Percentiles rank a stretch among this genome's conserved stretches.
Conservation (phyloP, 2,113 vertebrate genomes). For the Leucoraja erinaceus region DNA sequence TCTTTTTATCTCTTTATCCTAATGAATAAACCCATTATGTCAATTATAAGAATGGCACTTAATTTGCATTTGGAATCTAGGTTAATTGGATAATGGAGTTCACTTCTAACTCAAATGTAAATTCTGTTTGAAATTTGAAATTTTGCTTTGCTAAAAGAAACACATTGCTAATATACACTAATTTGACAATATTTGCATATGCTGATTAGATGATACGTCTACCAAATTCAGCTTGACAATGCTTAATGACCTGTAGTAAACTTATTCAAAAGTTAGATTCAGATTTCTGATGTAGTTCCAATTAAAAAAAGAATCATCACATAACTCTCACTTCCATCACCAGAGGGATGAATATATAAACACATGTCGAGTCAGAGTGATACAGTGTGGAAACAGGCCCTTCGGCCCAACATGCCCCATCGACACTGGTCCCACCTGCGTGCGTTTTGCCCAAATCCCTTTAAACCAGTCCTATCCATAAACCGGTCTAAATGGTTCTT, state of each 20-base stretch:
- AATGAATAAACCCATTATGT: neutral
- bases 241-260: neutral
- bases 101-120: neutral
- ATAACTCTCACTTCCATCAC: neutral
- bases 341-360: too few species aligned
- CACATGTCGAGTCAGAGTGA: too few species aligned
- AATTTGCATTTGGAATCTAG: constrained; percentile 30
- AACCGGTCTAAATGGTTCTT: too few species aligned
- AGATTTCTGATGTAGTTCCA: neutral
- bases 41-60: neutral
- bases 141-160: neutral
- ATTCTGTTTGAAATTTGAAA: neutral
- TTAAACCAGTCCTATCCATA: too few species aligned
- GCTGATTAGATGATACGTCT: neutral
- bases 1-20: neutral
- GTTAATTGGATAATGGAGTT: constrained; percentile 16
- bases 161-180: constrained; percentile 1
- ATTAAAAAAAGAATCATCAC: too few species aligned
- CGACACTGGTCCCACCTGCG: too few species aligned
- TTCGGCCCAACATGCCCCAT: too few species aligned
- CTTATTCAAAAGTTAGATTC: neutral
- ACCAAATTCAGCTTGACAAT: neutral
- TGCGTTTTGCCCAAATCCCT: too few species aligned
- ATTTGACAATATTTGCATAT: constrained; percentile 11
- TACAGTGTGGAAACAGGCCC: too few species aligned